phyloP scores from a whole-genome alignment of 2,797 vertebrate species.

The Toxotes lorentzi region DNA sequence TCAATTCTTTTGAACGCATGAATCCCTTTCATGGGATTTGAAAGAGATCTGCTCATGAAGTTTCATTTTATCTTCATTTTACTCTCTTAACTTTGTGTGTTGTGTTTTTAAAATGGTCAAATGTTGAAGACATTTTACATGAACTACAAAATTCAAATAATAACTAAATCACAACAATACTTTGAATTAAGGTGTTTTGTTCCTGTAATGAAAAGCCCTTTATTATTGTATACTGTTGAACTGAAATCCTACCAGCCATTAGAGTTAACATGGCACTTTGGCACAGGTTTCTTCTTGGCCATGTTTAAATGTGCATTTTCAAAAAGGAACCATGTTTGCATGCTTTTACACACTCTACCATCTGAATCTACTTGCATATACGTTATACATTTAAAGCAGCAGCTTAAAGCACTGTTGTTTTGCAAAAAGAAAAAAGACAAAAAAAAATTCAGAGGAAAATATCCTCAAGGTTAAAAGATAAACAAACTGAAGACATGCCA shows the following conservation, averaged over 20 bases:
- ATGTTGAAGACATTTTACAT: background rate
- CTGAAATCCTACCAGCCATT: too few relatives aligned
- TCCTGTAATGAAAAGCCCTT: too few relatives aligned
- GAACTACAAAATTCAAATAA: background rate
- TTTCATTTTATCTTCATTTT: background rate
- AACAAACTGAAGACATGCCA: background rate
- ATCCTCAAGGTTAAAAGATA: background rate
- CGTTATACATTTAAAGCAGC: background rate
- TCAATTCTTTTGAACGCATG: conserved; percentile 49
- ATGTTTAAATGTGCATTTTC: too few relatives aligned
- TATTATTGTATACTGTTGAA: too few relatives aligned
- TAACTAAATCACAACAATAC: background rate
- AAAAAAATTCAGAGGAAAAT: background rate
- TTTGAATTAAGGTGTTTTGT: too few relatives aligned
- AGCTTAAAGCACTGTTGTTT: background rate
- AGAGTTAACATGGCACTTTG: too few relatives aligned
- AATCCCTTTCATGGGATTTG: conserved; percentile 54
- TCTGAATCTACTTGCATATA: background rate
- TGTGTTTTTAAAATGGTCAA: background rate
- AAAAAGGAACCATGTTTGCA: background rate
- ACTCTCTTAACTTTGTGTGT: background rate
- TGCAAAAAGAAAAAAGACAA: background rate
- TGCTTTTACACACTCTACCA: background rate
- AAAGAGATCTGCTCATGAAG: conserved; percentile 17
- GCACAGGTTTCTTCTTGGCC: too few relatives aligned